Evolutionary conservation across 2,797 vertebrate species (phyloP).

Genomic region (Champsocephalus gunnari): DNA sequence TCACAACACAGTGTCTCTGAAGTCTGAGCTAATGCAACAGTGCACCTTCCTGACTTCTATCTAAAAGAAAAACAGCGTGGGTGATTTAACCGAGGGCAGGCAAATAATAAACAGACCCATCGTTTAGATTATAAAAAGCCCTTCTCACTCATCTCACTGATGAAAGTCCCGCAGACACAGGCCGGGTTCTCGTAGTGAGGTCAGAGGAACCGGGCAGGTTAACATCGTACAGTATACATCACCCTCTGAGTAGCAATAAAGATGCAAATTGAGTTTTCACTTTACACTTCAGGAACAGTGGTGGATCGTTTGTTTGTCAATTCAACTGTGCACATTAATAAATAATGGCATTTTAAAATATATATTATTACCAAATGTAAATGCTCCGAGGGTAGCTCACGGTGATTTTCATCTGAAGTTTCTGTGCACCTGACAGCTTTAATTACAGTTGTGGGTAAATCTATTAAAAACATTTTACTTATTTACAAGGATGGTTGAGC

Average conservation of each 20-base stretch:
- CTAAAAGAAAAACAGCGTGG: constrained; percentile 25
- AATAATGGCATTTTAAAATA: constrained; percentile 21
- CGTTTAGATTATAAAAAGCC: constrained; percentile 19
- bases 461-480: not conserved
- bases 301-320: constrained; percentile 25
- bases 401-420: not conserved
- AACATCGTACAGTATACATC: constrained; percentile 2
- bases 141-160: constrained; percentile 23
- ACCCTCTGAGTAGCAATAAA: constrained; percentile 53
- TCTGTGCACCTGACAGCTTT: not conserved
- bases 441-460: not conserved
- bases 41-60: constrained; percentile 24
- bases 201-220: constrained; percentile 6
- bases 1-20: constrained; percentile 34
- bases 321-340: constrained; percentile 5
- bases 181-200: constrained; percentile 30
- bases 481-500: not conserved
- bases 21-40: constrained; percentile 42
- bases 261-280: constrained; percentile 57
- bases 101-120: constrained; percentile 32
- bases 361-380: not conserved
- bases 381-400: not conserved
- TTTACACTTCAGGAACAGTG: constrained; percentile 22
- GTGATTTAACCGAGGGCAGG: constrained; percentile 38
- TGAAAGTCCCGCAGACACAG: constrained; percentile 22